Base-by-base conservation (phyloP, 1,140 invertebrate genomes). In the Globodera rostochiensis region DNA sequence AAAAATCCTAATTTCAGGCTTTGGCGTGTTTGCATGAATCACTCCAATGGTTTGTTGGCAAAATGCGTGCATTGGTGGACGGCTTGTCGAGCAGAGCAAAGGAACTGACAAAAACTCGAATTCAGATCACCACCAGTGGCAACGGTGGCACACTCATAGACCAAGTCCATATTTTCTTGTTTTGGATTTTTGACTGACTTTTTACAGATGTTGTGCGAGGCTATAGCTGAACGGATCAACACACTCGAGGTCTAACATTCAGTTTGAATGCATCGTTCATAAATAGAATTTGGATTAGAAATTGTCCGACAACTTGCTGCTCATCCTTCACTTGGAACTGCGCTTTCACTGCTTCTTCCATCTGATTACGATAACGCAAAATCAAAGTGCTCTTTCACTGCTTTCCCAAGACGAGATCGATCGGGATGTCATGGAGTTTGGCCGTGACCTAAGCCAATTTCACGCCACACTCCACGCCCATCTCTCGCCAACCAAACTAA, bases 331-430 rank as follows among this genome's bases (percentile, higher is more conserved):
- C 92, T 91, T 98, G 84, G 96, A 98, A 53, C 45, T 95, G 70
- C 92, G 96, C 81, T 95, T 97, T 50, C 95, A 97, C 88, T 97
- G 95, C 90, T 97, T 97, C 90, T 95, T 95, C 90, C 96, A 96
- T 91, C 91, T 98, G 66, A 89, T 94, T 71, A 93, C 94, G 4
- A 91, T 94, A 69, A 92, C 92, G n/a, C 92, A 93, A 85, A 92
- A 66, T 15, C 46, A 67, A 36, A 75, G 64, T 50, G 19, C 70
- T 36, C 50, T 53, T 36, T 67, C 71, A 79, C 53, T 70, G 74
- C 70, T 60, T 73, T 74, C 91, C 86, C 92, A 92, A 57, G 92
- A 94, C 80, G 94, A 95, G 87, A 93, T 94, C 6, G 95, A 96
- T 91, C 93, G 93, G 1, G 93, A 94, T 88, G 94, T 96, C 6